phyloP scores from a whole-genome alignment of 2,888 invertebrate genomes.

The Crossocerus cetratus region DNA sequence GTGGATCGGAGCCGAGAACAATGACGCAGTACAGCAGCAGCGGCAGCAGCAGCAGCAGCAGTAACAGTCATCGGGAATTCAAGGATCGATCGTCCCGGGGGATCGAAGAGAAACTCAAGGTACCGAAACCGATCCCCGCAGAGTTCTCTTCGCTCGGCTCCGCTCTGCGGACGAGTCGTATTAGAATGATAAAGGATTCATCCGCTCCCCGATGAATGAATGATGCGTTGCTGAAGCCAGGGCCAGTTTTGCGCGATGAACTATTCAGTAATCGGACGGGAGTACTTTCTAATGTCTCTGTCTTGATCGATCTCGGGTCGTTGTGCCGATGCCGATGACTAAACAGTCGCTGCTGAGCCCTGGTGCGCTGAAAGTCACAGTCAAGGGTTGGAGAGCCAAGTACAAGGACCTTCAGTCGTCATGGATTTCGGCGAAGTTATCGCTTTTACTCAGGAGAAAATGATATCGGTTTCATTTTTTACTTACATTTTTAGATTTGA shows the following conservation, averaged over 20 bases:
- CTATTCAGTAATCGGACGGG: not conserved
- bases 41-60: slow-evolving; percentile 67
- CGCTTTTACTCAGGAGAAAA: not conserved
- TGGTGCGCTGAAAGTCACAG: too few species aligned
- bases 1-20: slow-evolving; percentile 8
- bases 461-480: slow-evolving; percentile 21
- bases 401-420: not conserved
- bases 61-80: slow-evolving; percentile 61
- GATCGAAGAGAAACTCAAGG: slow-evolving; percentile 66
- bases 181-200: too few species aligned
- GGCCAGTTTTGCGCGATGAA: too few species aligned
- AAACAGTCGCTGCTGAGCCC: too few species aligned
- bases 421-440: not conserved
- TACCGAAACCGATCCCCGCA: too few species aligned
- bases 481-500: slow-evolving; percentile 5
- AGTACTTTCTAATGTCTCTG: slow-evolving; percentile 22
- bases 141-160: too few species aligned
- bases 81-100: slow-evolving; percentile 57
- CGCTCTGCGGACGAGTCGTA: too few species aligned
- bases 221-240: too few species aligned
- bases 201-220: too few species aligned
- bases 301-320: slow-evolving; percentile 53
- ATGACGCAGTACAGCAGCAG: slow-evolving; percentile 71
- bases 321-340: slow-evolving; percentile 33
- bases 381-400: too few species aligned